Evolutionary conservation across 2,888 invertebrate species (phyloP).

Genomic region (Epinotia nisella): DNA sequence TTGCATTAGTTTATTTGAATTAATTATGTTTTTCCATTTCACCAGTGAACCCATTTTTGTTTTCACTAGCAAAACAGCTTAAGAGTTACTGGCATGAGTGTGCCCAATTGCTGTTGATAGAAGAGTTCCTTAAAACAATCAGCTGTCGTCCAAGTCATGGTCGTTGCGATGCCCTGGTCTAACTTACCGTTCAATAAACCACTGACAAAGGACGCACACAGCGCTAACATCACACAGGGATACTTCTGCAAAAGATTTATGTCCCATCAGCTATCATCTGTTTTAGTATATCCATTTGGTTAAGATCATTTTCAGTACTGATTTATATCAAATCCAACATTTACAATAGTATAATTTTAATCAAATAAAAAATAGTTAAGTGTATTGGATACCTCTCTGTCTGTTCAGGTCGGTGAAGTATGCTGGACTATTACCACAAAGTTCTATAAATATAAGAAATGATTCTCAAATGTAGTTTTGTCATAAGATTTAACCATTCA

Average conservation of each 20-base stretch:
- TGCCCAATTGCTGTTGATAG: constrained; percentile 70
- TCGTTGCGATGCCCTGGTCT: constrained; percentile 79
- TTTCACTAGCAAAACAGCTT: constrained; percentile 68
- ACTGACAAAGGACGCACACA: constrained; percentile 87
- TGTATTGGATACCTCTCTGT: constrained; percentile 84
- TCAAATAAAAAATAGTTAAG: constrained; percentile 71
- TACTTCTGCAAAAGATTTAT: constrained; percentile 92
- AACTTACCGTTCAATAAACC: constrained; percentile 88
- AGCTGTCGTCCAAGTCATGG: constrained; percentile 68
- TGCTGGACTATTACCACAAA: constrained; percentile 86
- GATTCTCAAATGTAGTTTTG: constrained; percentile 84
- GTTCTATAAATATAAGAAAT: constrained; percentile 86
- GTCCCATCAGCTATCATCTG: constrained; percentile 87
- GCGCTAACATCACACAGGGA: constrained; percentile 88
- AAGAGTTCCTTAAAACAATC: constrained; percentile 60
- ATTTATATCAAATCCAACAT: constrained; percentile 51
- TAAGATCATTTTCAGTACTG: constrained; percentile 39
- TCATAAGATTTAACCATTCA: constrained; percentile 61
- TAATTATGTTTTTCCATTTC: constrained; percentile 69
- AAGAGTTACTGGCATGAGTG: constrained; percentile 66
- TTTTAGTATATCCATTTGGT: constrained; percentile 61
- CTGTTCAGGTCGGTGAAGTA: constrained; percentile 85
- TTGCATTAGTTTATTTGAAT: constrained; percentile 79
- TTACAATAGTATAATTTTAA: constrained; percentile 55
- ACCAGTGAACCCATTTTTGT: constrained; percentile 57